These are phyloP conservation scores for Styela clava DNA, from an alignment of 23 tunicate species.

Conservation along the genomic window DNA sequence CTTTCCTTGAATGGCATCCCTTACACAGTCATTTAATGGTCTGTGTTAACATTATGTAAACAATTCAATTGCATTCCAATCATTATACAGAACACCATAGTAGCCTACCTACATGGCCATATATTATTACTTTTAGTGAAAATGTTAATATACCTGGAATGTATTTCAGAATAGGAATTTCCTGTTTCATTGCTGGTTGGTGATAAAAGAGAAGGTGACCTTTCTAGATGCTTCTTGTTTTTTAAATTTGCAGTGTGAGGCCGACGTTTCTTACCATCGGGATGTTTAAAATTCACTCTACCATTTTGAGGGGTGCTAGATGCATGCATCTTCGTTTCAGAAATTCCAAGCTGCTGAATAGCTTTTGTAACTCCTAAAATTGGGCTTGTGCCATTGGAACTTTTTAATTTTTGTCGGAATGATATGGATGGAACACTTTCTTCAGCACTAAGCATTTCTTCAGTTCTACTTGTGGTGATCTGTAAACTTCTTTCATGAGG, in stretches of 20 bases:
- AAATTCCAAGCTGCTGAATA: conserved; percentile 1
- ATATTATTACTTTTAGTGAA: too few species aligned
- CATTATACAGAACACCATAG: too few species aligned
- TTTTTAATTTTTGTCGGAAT: neutral
- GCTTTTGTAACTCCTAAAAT: conserved; percentile 20
- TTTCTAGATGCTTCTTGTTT: neutral
- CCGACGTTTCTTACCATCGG: neutral
- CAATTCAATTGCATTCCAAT: too few species aligned
- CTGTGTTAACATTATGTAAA: too few species aligned
- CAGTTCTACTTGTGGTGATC: neutral
- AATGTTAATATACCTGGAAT: too few species aligned
- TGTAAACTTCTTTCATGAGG: neutral
- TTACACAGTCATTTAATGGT: too few species aligned
- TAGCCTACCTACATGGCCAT: too few species aligned
- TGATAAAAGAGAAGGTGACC: neutral
- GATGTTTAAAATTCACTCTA: neutral
- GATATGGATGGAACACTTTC: neutral
- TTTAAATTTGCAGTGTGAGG: neutral
- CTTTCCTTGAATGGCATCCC: too few species aligned
- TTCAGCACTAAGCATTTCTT: neutral
- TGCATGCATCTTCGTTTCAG: neutral
- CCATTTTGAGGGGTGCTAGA: neutral
- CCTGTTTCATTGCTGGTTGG: too few species aligned
- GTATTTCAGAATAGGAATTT: too few species aligned
- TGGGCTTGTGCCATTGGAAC: neutral